Base-by-base conservation (phyloP, 2,888 invertebrate genomes). In the Auanema sp. region DNA sequence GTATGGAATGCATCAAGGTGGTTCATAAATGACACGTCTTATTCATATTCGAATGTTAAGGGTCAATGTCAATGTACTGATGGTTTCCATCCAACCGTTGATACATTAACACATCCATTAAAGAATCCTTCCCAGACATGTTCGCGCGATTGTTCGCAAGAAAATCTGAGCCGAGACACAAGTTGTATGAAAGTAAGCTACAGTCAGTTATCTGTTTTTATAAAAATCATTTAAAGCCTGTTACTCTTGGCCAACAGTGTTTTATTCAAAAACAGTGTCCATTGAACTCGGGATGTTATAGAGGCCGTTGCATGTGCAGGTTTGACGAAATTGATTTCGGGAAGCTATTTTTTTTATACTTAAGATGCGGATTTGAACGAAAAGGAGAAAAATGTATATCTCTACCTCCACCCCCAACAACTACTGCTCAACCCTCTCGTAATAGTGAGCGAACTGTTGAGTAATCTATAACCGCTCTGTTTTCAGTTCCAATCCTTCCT, bases 251-350 rank as follows among this genome's bases (percentile, higher is more conserved):
- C 14, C 76, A 71, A 2, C 69, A 78, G n/a, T 83, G 83, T 62
- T 80, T 82, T 71, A 80, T 82, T 16, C 83, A 83, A 66, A 77
- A 77, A 53, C 83, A 83, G 52, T 83, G 83, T 54, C 83, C 83
- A 0, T 64, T 71, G 33, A 79, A 80, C 54, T 73, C 81, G 1
- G 83, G 83, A 18, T 83, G 83, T 60, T 83, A 82, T 54, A 66
- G 83, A 21, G 83, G 83, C 14, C 56, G 80, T 14, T 83, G 83
- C 61, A 68, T 77, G 68, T 83, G 83, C 69, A 65, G 70, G 69
- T 64, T 16, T 44, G 12, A 12, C 41, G 24, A n/a, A 18, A n/a
- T 12, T 12, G 49, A 8, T 10, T n/a, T 8, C 14, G 40, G 21
- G 40, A 16, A 55, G 10, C 14, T 6, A n/a, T 6, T 55, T 54